Percentiles rank a stretch among this genome's conserved stretches.
Evolutionary conservation across 2,113 vertebrate genomes (phyloP).

Genomic region (Phainopepla nitens): DNA sequence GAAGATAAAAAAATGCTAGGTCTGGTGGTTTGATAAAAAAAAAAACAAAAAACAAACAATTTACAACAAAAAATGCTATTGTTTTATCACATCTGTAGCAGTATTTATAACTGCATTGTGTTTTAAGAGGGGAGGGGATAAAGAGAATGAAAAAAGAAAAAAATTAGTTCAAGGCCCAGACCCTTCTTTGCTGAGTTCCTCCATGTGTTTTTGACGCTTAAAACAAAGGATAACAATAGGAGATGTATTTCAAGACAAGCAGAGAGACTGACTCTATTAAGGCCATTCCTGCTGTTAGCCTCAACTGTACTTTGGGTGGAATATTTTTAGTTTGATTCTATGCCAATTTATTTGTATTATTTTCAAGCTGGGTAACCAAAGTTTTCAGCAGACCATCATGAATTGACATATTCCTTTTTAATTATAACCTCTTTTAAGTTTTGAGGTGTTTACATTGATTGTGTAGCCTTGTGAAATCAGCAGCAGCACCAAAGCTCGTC

Average conservation of each 20-base stretch:
- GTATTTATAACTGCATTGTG: not conserved
- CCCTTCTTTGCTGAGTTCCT: not conserved
- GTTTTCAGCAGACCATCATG: not conserved
- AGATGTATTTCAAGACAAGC: not conserved
- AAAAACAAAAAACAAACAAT: not conserved
- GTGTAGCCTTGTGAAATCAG: not conserved
- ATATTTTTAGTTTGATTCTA: not conserved
- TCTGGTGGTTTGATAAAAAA: not conserved
- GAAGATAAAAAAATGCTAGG: not conserved
- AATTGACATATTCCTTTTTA: constrained; percentile 4
- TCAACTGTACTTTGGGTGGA: not conserved
- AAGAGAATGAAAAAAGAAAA: too few species aligned
- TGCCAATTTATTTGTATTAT: not conserved
- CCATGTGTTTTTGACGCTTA: not conserved
- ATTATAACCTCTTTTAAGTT: constrained; percentile 4
- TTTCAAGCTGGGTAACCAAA: not conserved
- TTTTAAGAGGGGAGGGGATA: accelerated
- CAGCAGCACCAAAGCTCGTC: not conserved
- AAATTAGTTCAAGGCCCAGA: not conserved
- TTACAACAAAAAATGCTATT: not conserved
- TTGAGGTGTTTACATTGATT: not conserved
- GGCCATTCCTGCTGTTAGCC: not conserved
- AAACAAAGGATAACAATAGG: not conserved
- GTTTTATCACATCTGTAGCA: constrained; percentile 16
- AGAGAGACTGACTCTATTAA: not conserved